Evolutionary conservation across 2,888 invertebrate genomes (phyloP).

Genomic region (Cyclophora albipunctata): DNA sequence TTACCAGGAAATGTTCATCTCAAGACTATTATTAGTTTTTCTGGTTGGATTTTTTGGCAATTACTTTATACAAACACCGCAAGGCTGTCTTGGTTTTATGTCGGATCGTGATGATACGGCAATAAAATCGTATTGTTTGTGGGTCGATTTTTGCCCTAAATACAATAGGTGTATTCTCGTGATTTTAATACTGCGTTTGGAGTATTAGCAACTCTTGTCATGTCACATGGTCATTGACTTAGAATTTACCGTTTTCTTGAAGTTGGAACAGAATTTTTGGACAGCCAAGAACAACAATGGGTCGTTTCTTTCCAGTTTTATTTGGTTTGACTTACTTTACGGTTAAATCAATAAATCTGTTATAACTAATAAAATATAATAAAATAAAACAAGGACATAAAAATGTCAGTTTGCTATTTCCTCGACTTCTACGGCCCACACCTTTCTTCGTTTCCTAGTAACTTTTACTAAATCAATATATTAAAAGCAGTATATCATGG

Average conservation of each 20-base stretch:
- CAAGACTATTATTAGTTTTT: slow-evolving; percentile 12
- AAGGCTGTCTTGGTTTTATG: slow-evolving; percentile 12
- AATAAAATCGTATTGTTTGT: slow-evolving; percentile 11
- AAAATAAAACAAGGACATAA: too few relatives aligned
- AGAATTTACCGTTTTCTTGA: slow-evolving; percentile 45
- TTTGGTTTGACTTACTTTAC: too few relatives aligned
- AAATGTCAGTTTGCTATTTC: too few relatives aligned
- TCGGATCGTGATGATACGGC: slow-evolving; percentile 12
- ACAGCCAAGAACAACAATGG: too few relatives aligned
- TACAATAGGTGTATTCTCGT: slow-evolving; percentile 30
- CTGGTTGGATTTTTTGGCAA: slow-evolving; percentile 1
- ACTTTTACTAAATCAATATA: too few relatives aligned
- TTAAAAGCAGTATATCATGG: slow-evolving; percentile 1
- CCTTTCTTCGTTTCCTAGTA: too few relatives aligned
- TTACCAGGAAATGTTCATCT: slow-evolving; percentile 26
- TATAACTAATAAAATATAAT: too few relatives aligned
- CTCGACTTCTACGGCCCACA: too few relatives aligned
- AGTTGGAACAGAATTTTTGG: slow-evolving; percentile 16
- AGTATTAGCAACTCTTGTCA: slow-evolving; percentile 49
- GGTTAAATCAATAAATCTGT: too few relatives aligned
- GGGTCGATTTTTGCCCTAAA: slow-evolving; percentile 31
- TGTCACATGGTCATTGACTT: slow-evolving; percentile 58
- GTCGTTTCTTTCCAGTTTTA: too few relatives aligned
- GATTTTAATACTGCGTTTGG: slow-evolving; percentile 42
- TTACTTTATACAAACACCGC: slow-evolving; percentile 10